These are phyloP conservation scores for Neodontobutis hainanensis DNA, from an alignment of 2,113 vertebrate species.

Conservation along the genomic window DNA sequence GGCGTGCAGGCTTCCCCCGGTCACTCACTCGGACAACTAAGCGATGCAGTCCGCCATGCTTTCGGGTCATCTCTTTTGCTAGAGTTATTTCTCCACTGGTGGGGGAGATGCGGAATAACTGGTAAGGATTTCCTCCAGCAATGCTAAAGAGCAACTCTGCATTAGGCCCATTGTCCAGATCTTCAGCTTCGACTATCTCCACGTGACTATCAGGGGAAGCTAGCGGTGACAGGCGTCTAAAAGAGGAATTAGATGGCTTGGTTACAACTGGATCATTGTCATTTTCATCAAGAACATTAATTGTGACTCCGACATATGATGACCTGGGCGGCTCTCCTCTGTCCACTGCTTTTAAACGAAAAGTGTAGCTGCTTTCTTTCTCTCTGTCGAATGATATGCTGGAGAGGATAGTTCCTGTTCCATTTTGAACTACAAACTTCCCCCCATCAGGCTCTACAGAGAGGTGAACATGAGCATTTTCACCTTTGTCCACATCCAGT, in stretches of 20 bases:
- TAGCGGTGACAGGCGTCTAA: constrained; percentile 87
- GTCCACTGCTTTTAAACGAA: constrained; percentile 94
- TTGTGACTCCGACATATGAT: constrained; percentile 94
- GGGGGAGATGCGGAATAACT: constrained; percentile 93
- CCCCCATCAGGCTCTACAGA: constrained; percentile 94
- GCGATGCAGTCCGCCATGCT: constrained; percentile 93
- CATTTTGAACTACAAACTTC: constrained; percentile 97
- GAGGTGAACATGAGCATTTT: constrained; percentile 91
- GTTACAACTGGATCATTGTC: constrained; percentile 97
- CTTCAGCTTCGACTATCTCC: constrained; percentile 92
- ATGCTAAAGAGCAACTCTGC: constrained; percentile 93
- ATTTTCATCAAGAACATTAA: constrained; percentile 97
- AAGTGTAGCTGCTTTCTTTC: constrained; percentile 97
- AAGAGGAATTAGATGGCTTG: constrained; percentile 94
- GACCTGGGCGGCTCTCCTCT: constrained; percentile 92
- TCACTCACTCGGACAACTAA: constrained; percentile 95
- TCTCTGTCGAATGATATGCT: constrained; percentile 97
- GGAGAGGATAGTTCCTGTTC: constrained; percentile 96
- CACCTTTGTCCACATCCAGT: constrained; percentile 93
- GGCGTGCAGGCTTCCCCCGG: constrained; percentile 90
- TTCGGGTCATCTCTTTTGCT: constrained; percentile 92
- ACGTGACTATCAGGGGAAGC: constrained; percentile 91
- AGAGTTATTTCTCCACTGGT: constrained; percentile 93
- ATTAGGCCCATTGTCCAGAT: constrained; percentile 92
- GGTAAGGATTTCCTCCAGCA: constrained; percentile 92